Conservation (phyloP, 2,113 vertebrate genomes). For the Dryoscopus gambensis region DNA sequence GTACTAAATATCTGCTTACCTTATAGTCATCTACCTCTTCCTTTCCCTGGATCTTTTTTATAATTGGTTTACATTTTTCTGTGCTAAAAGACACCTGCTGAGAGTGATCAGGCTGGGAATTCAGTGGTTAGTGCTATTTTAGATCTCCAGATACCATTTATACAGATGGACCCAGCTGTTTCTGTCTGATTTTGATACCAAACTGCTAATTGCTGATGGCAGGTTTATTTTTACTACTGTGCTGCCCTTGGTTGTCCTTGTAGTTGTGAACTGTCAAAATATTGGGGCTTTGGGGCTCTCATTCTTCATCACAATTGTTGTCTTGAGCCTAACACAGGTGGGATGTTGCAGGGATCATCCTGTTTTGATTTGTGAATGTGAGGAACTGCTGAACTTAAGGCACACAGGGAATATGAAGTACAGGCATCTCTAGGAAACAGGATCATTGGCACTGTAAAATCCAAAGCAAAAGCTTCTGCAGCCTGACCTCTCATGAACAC, state of each 20-base stretch:
- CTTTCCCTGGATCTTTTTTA: neutral
- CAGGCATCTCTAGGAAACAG: neutral
- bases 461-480: neutral
- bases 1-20: neutral
- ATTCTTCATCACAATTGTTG: neutral
- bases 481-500: neutral
- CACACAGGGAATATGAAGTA: neutral
- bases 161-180: neutral
- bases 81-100: neutral
- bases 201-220: neutral
- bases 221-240: neutral
- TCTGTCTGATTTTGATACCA: neutral
- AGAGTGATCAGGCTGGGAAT: neutral
- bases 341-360: neutral
- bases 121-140: neutral
- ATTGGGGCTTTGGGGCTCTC: neutral
- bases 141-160: neutral
- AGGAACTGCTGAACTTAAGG: neutral
- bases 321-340: neutral
- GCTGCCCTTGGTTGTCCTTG: neutral
- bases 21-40: neutral
- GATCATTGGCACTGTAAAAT: neutral
- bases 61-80: neutral
- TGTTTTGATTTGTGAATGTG: neutral
- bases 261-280: neutral